Percentiles rank a stretch among this genome's conserved stretches.
Conservation (phyloP, 2,797 vertebrate genomes). For the Chaetophractus vellerosus region DNA sequence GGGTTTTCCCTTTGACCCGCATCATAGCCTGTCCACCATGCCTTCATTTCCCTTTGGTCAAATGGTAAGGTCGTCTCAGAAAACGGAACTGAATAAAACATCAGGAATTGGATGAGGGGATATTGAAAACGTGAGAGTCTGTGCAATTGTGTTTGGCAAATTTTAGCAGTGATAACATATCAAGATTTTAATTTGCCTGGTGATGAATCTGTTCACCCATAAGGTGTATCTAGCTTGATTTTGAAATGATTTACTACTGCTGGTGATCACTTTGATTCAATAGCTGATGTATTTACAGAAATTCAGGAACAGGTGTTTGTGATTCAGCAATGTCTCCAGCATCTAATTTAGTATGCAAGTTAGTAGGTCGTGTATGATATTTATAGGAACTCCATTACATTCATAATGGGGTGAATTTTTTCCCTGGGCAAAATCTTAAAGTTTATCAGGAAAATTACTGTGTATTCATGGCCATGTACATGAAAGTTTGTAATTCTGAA, state of each 20-base stretch:
- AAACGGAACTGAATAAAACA: conserved; percentile 44
- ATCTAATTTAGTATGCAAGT: conserved; percentile 72
- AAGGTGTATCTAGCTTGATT: conserved; percentile 76
- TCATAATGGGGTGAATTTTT: conserved; percentile 59
- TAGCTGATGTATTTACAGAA: conserved; percentile 80
- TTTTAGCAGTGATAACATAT: conserved; percentile 81
- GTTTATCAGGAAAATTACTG: conserved; percentile 72
- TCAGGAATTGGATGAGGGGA: conserved; percentile 17
- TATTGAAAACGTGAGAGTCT: conserved; percentile 43
- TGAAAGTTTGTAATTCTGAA: conserved; percentile 65
- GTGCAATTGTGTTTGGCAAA: conserved; percentile 83
- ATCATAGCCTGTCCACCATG: background rate
- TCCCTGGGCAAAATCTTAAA: conserved; percentile 66
- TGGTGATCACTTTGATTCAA: conserved; percentile 85
- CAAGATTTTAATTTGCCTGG: conserved; percentile 85
- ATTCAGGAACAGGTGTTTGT: conserved; percentile 84
- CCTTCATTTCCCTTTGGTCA: background rate
- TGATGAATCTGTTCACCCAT: conserved; percentile 81
- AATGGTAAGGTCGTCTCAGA: background rate
- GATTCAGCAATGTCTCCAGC: conserved; percentile 79
- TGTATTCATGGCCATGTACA: background rate
- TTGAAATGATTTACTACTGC: conserved; percentile 82
- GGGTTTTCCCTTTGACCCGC: background rate
- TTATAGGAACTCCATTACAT: conserved; percentile 64
- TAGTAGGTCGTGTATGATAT: conserved; percentile 68